Evolutionary conservation across 1,140 invertebrate genomes (phyloP).

Genomic region (Calephelis virginiensis): DNA sequence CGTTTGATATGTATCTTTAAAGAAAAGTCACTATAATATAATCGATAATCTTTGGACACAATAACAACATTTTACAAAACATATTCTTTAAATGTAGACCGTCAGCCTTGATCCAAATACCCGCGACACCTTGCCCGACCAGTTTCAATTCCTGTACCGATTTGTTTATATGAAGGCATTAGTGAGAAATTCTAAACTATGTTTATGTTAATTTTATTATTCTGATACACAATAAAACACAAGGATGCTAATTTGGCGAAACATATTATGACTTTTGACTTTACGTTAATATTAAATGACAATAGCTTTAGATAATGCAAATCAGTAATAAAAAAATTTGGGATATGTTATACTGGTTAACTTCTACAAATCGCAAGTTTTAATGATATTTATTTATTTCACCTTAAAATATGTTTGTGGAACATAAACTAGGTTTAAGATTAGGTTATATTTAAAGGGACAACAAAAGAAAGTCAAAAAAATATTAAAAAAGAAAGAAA

Average conservation of each 20-base stretch:
- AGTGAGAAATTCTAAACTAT: background rate
- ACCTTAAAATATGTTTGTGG: too few relatives aligned
- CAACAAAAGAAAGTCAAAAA: too few relatives aligned
- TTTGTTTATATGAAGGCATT: slow-evolving; percentile 4
- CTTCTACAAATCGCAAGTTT: too few relatives aligned
- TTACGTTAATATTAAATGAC: background rate
- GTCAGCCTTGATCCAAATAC: slow-evolving; percentile 5
- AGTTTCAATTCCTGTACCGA: slow-evolving; percentile 1
- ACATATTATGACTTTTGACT: background rate
- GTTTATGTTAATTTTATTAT: slow-evolving; percentile 11
- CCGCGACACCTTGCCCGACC: background rate
- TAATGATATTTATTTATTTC: too few relatives aligned
- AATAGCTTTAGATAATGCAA: too few relatives aligned
- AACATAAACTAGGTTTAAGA: too few relatives aligned
- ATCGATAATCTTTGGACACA: background rate
- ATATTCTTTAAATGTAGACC: background rate
- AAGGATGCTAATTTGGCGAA: background rate
- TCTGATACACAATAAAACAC: background rate
- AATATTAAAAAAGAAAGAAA: too few relatives aligned
- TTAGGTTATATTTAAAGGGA: too few relatives aligned
- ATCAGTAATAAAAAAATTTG: too few relatives aligned
- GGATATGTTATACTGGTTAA: too few relatives aligned
- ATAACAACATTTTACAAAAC: background rate
- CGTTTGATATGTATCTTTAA: too few relatives aligned
- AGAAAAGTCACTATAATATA: background rate